phyloP scores from a whole-genome alignment of 1,140 invertebrate species.

The Anastrepha obliqua region DNA sequence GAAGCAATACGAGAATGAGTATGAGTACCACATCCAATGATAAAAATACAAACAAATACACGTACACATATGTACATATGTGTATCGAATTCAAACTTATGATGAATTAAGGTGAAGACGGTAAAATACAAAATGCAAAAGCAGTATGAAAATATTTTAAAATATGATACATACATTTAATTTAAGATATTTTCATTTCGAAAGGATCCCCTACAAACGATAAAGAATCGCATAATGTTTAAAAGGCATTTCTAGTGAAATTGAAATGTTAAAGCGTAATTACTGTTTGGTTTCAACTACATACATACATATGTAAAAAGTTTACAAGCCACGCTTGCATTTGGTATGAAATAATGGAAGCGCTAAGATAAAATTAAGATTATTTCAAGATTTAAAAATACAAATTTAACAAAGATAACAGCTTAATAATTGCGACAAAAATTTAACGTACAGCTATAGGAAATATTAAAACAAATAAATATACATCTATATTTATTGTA shows the following conservation, averaged over 20 bases:
- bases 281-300: not conserved
- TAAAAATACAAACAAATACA: not conserved
- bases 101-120: not conserved
- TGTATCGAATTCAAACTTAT: not conserved
- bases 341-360: too few relatives aligned
- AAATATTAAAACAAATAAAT: too few relatives aligned
- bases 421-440: too few relatives aligned
- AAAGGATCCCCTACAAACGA: too few relatives aligned
- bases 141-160: not conserved
- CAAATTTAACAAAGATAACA: too few relatives aligned
- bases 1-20: conserved; percentile 16
- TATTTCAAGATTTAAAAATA: too few relatives aligned
- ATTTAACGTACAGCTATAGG: too few relatives aligned
- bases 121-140: conserved; percentile 25
- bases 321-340: too few relatives aligned
- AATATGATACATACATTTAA: not conserved
- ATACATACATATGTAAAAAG: too few relatives aligned
- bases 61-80: conserved; percentile 21
- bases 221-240: too few relatives aligned
- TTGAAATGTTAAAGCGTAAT: not conserved
- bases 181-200: not conserved
- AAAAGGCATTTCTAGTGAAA: not conserved
- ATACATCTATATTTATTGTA: too few relatives aligned
- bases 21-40: conserved; percentile 22
- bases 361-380: too few relatives aligned